A percentile compares a stretch with the other conserved stretches of the same genome.
These are phyloP conservation scores for Drosophila putrida DNA, from an alignment of 2,888 invertebrate species.

Conservation along the genomic window DNA sequence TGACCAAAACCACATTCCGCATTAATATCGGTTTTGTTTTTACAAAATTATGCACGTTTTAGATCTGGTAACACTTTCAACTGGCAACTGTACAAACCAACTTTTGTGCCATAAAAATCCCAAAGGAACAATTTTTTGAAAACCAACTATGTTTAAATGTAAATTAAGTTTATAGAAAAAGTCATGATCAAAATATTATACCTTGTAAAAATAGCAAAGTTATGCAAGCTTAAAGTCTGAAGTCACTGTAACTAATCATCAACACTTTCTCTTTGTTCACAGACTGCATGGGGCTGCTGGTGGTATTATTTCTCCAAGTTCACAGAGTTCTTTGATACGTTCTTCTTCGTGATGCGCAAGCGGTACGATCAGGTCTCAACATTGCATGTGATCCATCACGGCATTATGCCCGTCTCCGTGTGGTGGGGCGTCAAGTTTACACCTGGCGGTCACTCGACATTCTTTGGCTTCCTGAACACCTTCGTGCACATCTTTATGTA, in stretches of 20 bases:
- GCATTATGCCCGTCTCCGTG: constrained; percentile 97
- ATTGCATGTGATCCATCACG: constrained; percentile 97
- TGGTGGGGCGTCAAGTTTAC: constrained; percentile 96
- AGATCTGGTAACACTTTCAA: no score
- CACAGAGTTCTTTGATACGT: constrained; percentile 96
- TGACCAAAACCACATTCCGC: no score
- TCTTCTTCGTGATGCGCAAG: constrained; percentile 97
- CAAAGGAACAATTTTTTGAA: no score
- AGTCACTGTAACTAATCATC: not conserved
- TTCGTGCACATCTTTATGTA: constrained; percentile 99
- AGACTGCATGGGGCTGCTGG: constrained; percentile 95
- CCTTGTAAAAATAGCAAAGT: no score
- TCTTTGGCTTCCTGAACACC: constrained; percentile 97
- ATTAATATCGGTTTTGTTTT: no score
- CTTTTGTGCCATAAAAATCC: no score
- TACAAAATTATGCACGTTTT: no score
- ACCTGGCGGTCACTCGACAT: constrained; percentile 96
- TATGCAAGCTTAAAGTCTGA: not conserved
- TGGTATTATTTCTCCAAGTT: constrained; percentile 98
- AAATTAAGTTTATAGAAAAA: no score
- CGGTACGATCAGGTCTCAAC: constrained; percentile 96
- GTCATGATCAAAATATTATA: no score
- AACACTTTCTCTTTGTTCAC: constrained; percentile 47
- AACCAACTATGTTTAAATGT: no score
- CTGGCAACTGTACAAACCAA: no score